A percentile compares a stretch with the other conserved stretches of the same genome.
phyloP scores from a whole-genome alignment of 2,797 vertebrate genomes.

The Micrastur ruficollis region DNA sequence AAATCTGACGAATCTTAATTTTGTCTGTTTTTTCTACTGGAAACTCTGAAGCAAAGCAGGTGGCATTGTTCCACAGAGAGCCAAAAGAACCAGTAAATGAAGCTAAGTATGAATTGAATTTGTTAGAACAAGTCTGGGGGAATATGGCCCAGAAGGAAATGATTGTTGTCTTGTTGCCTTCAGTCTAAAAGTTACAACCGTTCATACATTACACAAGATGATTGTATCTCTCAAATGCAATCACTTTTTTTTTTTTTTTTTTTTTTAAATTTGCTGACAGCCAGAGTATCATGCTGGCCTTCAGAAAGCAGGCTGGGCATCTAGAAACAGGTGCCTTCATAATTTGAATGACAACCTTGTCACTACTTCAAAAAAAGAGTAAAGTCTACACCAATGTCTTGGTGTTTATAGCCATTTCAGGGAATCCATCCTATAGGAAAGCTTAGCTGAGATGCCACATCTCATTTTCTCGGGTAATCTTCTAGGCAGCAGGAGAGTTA shows the following conservation, averaged over 20 bases:
- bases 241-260: not conserved
- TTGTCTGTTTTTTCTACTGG: not conserved
- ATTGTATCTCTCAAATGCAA: not conserved
- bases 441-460: not conserved
- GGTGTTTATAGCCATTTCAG: not conserved
- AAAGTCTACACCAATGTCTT: not conserved
- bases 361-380: not conserved
- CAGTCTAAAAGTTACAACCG: not conserved
- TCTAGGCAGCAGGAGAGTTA: not conserved
- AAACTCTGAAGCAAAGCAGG: not conserved
- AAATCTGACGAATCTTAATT: not conserved
- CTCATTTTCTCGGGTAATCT: not conserved
- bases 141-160: not conserved
- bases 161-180: not conserved
- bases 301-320: not conserved
- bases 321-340: not conserved
- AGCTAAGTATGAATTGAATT: not conserved
- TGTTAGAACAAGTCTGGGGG: not conserved
- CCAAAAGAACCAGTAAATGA: not conserved
- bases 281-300: not conserved
- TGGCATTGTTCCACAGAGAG: not conserved
- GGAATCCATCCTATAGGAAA: not conserved
- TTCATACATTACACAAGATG: not conserved
- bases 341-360: not conserved
- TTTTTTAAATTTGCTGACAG: not conserved